These are phyloP conservation scores for Axinella damicornis DNA, from an alignment of 37 sponge, comb jelly and placozoan species.

Conservation along the genomic window DNA sequence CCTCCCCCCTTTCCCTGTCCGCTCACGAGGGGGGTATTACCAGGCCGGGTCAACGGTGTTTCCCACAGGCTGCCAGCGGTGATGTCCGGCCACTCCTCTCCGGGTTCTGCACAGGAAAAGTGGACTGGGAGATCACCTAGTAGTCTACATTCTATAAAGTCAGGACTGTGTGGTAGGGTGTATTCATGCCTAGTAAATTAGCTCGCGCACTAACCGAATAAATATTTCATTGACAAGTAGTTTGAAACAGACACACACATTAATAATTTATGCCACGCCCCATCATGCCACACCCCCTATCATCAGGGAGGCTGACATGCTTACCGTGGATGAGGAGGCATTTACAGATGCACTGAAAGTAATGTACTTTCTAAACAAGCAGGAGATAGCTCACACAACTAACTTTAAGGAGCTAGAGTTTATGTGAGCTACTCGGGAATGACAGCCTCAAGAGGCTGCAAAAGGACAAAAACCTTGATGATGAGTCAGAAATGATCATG, in stretches of 20 bases:
- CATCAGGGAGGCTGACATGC: too few relatives aligned
- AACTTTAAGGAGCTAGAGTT: constrained; percentile 7
- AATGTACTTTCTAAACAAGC: constrained; percentile 21
- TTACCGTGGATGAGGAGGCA: too few relatives aligned
- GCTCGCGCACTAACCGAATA: too few relatives aligned
- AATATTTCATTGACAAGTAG: too few relatives aligned
- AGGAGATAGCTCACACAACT: constrained; percentile 39
- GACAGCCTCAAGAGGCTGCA: neutral
- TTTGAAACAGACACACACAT: too few relatives aligned
- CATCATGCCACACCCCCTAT: too few relatives aligned
- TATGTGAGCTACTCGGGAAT: neutral
- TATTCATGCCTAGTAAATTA: too few relatives aligned
- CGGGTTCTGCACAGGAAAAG: neutral
- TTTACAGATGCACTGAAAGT: too few relatives aligned
- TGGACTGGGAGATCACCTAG: too few relatives aligned
- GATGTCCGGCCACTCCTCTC: constrained; percentile 64
- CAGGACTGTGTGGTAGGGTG: too few relatives aligned
- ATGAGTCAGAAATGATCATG: constrained; percentile 38
- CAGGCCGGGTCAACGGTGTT: neutral
- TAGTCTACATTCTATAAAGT: too few relatives aligned
- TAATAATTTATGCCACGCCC: too few relatives aligned
- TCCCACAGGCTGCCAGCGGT: constrained; percentile 32
- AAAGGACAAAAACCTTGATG: constrained; percentile 2
- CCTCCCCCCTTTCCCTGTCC: constrained; percentile 35
- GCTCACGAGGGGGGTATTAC: neutral